Evolutionary conservation across 1,140 invertebrate species (phyloP), one percentile per base, ranked within the genome.

Genomic region (Megalopta genalis): DNA sequence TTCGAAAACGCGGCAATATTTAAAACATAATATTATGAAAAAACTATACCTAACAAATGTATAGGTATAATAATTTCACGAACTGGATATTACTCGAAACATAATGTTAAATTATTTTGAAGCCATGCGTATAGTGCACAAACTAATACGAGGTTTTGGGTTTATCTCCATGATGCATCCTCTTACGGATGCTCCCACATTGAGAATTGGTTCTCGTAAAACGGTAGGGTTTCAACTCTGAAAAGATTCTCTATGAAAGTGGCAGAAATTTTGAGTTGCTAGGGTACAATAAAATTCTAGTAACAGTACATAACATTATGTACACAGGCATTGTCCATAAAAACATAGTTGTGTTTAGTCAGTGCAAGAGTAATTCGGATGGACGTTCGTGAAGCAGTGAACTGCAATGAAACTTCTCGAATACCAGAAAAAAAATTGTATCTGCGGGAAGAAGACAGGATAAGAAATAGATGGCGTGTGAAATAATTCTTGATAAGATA

Each of bases 401-500:
- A n/a, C 5, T 9, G 21, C 23, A 10, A 39, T 54, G 32, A 57
- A 23, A 21, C 46, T 49, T n/a, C n/a, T 52, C 16, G 18, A 39
- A 59, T 67, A 42, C n/a, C 12, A 27, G 39, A 66, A 16, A 74
- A 74, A 60, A 72, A 52, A 12, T 72, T 16, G 14, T 42, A 57
- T 21, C 59, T 16, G 25, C 9, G 39, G 23, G 4, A 21, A 18
- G 21, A 74, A 46, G 16, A 65, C 12, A 39, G 64, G 63, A 18
- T 65, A 65, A 62, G 42, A n/a, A 72, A 60, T 84, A 80, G 71
- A 85, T 85, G 83, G 83, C 77, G 82, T 63, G 27, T 71, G 83
- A 65, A 80, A 62, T 60, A 80, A 66, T 37, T 27, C 23, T 32
- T 23, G 57, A 69, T 42, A 79, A 74, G 72, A 76, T 82, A 60